phyloP scores from a whole-genome alignment of 2,797 vertebrate species.

The Sciurus vulgaris region DNA sequence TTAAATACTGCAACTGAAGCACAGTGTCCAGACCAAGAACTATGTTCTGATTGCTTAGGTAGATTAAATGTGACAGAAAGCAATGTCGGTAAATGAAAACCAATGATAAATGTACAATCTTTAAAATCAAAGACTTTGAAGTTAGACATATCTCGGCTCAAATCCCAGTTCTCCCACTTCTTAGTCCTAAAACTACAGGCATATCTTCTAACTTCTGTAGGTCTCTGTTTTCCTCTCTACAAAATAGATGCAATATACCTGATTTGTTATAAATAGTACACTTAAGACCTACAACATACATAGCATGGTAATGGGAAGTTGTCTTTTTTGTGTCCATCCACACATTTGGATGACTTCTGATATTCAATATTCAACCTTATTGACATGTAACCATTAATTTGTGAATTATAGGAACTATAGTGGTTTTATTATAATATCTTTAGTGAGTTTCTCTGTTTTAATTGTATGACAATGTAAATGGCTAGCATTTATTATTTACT shows the following conservation, averaged over 20 bases:
- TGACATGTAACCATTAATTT: not conserved
- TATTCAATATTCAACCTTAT: not conserved
- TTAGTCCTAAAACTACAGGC: not conserved
- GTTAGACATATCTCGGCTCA: not conserved
- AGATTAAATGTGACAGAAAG: not conserved
- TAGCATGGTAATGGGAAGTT: no score
- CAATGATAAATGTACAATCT: not conserved
- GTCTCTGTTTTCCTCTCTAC: not conserved
- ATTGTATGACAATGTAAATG: not conserved
- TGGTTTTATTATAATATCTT: not conserved
- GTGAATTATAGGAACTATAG: not conserved
- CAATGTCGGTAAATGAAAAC: not conserved
- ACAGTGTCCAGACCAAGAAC: not conserved
- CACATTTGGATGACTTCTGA: not conserved
- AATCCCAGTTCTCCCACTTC: not conserved
- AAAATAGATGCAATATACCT: not conserved
- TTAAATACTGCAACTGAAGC: not conserved
- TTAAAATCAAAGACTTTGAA: constrained; percentile 9
- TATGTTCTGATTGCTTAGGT: not conserved
- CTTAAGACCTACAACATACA: not conserved
- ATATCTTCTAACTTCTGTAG: constrained; percentile 9
- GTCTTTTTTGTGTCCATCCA: not conserved
- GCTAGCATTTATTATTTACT: not conserved
- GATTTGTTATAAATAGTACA: not conserved
- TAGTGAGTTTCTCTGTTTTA: not conserved